Conservation (phyloP, 2,797 vertebrate species). For the Tangara arthus region DNA sequence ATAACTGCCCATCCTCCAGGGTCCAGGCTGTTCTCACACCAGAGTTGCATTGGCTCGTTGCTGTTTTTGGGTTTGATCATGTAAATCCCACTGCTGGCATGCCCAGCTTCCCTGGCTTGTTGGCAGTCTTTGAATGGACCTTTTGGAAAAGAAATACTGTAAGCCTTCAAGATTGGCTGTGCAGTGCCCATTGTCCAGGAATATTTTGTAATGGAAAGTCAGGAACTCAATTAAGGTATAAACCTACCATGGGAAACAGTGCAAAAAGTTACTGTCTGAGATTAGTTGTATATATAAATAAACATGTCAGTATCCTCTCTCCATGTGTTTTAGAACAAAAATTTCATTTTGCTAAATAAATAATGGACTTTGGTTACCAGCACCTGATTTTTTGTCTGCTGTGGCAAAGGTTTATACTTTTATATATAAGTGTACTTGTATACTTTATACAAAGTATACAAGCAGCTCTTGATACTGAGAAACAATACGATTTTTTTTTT, state of each 20-base stretch:
- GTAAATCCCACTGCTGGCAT: conserved; percentile 92
- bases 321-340: neutral
- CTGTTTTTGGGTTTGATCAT: conserved; percentile 87
- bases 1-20: conserved; percentile 98
- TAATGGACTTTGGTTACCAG: neutral
- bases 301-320: neutral
- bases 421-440: too few relatives aligned
- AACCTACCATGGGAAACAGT: neutral
- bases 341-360: neutral
- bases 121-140: conserved; percentile 95
- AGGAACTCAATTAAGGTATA: neutral
- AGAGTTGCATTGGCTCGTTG: conserved; percentile 87
- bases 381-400: neutral
- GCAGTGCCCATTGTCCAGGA: neutral
- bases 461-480: neutral
- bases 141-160: conserved; percentile 62
- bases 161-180: neutral
- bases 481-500: neutral
- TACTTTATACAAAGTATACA: too few relatives aligned
- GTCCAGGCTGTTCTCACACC: conserved; percentile 95
- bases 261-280: neutral
- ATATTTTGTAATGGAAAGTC: neutral
- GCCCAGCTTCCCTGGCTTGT: conserved; percentile 88
- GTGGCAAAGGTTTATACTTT: neutral
- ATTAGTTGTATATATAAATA: neutral